Evolutionary conservation across 2,113 vertebrate genomes (phyloP).

Genomic region (Pedetes capensis): DNA sequence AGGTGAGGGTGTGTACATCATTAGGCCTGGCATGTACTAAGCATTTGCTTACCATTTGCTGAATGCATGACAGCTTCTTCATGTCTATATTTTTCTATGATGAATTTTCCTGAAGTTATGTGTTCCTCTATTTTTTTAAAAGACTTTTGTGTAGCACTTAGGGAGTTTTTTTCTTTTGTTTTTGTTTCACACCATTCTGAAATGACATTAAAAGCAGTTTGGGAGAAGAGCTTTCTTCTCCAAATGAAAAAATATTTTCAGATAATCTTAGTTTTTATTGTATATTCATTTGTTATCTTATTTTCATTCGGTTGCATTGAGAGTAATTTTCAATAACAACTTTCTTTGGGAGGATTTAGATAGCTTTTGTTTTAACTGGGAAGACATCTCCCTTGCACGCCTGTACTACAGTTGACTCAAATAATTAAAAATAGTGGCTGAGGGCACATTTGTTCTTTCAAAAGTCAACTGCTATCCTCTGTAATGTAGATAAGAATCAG

Average conservation of each 20-base stretch:
- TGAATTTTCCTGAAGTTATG: background rate
- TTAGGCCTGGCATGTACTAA: background rate
- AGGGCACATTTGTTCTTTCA: conserved; percentile 11
- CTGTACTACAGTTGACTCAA: conserved; percentile 6
- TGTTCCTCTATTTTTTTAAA: background rate
- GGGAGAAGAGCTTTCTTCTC: background rate
- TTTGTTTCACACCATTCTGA: background rate
- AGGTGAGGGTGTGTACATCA: background rate
- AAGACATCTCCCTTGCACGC: background rate
- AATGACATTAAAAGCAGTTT: background rate
- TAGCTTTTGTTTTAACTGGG: conserved; percentile 50
- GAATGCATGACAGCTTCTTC: background rate
- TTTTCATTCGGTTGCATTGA: conserved; percentile 39
- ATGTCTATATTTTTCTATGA: background rate
- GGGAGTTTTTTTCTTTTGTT: background rate
- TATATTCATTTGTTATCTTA: background rate
- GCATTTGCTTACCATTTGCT: background rate
- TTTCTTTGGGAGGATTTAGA: background rate
- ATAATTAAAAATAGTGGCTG: conserved; percentile 23
- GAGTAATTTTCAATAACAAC: conserved; percentile 48
- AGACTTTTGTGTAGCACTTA: background rate
- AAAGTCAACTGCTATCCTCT: conserved; percentile 20
- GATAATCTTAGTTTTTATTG: background rate
- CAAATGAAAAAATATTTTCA: conserved; percentile 12
- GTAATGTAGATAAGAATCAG: background rate